Conservation (phyloP, 2,888 invertebrate species). For the Pogonocherus hispidulus region DNA sequence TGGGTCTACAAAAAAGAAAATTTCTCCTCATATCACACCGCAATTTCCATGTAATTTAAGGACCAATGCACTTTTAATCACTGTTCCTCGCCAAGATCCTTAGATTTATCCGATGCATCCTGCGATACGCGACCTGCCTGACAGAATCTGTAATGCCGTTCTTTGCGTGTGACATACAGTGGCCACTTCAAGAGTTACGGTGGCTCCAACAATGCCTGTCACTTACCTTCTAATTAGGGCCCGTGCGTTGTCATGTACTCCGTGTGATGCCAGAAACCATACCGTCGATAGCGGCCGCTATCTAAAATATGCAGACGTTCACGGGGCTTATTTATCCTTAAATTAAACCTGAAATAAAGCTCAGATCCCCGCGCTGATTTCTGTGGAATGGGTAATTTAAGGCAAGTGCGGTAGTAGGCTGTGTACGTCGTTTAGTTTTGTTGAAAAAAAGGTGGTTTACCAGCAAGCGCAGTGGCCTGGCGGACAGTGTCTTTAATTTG, state of each 20-base stretch:
- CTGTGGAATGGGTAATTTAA: slow-evolving; percentile 18
- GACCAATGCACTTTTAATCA: neutral
- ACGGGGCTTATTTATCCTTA: slow-evolving; percentile 33
- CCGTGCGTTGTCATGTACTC: slow-evolving; percentile 42
- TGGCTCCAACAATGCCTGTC: slow-evolving; percentile 44
- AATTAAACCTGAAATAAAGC: slow-evolving; percentile 39
- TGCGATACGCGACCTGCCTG: neutral
- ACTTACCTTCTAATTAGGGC: slow-evolving; percentile 48
- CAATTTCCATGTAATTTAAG: neutral
- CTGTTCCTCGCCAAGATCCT: slow-evolving; percentile 36
- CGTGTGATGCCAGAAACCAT: slow-evolving; percentile 44
- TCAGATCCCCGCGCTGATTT: slow-evolving; percentile 28
- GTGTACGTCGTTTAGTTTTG: slow-evolving; percentile 9
- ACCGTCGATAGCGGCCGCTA: slow-evolving; percentile 43
- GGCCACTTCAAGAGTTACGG: slow-evolving; percentile 41
- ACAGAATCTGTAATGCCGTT: slow-evolving; percentile 26
- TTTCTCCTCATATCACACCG: no score
- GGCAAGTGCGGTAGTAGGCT: slow-evolving; percentile 14
- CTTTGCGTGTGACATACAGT: slow-evolving; percentile 41
- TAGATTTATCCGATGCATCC: slow-evolving; percentile 26
- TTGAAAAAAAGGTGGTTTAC: neutral
- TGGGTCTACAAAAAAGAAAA: no score
- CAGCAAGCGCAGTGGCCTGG: neutral
- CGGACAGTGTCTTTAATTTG: neutral
- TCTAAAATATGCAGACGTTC: slow-evolving; percentile 43